These are phyloP conservation scores for Heliopora coerulea DNA, from an alignment of 92 coral and sea anemone species.

Conservation along the genomic window DNA sequence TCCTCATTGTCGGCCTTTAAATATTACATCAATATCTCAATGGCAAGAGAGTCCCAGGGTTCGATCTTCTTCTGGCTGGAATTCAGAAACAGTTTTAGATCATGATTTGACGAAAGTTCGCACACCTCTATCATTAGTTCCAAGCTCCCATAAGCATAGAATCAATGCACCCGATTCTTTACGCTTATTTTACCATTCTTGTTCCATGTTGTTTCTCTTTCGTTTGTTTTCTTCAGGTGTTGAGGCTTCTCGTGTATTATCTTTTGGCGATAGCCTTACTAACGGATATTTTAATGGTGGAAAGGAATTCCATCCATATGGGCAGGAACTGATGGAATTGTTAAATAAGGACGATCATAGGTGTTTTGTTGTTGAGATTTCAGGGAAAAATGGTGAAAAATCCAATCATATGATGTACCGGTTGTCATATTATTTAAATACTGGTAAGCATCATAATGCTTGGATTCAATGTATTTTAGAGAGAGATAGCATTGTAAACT, in stretches of 20 bases:
- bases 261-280: slow-evolving; percentile 89
- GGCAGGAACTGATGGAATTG: slow-evolving; percentile 67
- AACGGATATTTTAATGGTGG: slow-evolving; percentile 75
- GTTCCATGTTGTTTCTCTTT: too few species aligned
- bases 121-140: too few species aligned
- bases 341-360: slow-evolving; percentile 79
- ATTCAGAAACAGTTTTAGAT: too few species aligned
- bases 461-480: too few species aligned
- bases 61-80: too few species aligned
- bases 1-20: too few species aligned
- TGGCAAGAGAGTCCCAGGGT: too few species aligned
- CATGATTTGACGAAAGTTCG: too few species aligned
- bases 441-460: slow-evolving; percentile 47
- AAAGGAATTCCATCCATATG: slow-evolving; percentile 72
- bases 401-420: slow-evolving; percentile 71
- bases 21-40: too few species aligned
- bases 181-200: too few species aligned
- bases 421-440: slow-evolving; percentile 58
- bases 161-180: too few species aligned
- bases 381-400: slow-evolving; percentile 73
- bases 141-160: too few species aligned
- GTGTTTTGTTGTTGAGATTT: slow-evolving; percentile 69
- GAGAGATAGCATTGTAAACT: background rate
- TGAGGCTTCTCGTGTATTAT: slow-evolving; percentile 71
- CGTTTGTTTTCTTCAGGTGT: slow-evolving; percentile 49